phyloP scores from a whole-genome alignment of 2,888 invertebrate genomes.

The Hypomecis punctinalis region DNA sequence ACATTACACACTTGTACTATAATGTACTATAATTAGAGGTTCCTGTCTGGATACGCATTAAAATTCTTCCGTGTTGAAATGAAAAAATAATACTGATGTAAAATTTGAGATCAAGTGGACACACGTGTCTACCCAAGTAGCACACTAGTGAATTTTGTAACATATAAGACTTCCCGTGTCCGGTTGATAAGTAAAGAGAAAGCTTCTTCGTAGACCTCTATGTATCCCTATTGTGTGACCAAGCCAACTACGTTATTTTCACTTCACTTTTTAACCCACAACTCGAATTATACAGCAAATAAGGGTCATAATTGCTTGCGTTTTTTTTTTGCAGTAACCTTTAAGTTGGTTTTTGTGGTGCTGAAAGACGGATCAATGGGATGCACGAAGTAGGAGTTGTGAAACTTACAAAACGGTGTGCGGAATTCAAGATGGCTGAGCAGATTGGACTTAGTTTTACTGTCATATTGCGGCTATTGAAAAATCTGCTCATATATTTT shows the following conservation, averaged over 20 bases:
- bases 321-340: not conserved
- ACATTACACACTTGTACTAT: too few relatives aligned
- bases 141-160: too few relatives aligned
- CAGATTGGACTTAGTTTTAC: conserved; percentile 44
- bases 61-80: too few relatives aligned
- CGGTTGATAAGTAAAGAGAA: too few relatives aligned
- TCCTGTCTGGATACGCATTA: too few relatives aligned
- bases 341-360: conserved; percentile 6
- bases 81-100: too few relatives aligned
- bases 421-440: conserved; percentile 39
- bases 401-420: conserved; percentile 73
- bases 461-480: conserved; percentile 42
- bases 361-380: conserved; percentile 78
- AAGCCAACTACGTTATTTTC: conserved; percentile 1
- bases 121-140: too few relatives aligned
- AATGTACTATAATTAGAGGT: too few relatives aligned
- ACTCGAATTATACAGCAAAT: not conserved
- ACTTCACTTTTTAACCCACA: not conserved
- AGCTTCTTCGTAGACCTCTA: too few relatives aligned
- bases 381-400: conserved; percentile 68
- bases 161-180: too few relatives aligned
- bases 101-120: too few relatives aligned
- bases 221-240: conserved; percentile 61
- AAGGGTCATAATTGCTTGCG: not conserved
- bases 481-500: not conserved